Evolutionary conservation across 2,888 invertebrate species (phyloP).

Genomic region (Nomada ruficornis): DNA sequence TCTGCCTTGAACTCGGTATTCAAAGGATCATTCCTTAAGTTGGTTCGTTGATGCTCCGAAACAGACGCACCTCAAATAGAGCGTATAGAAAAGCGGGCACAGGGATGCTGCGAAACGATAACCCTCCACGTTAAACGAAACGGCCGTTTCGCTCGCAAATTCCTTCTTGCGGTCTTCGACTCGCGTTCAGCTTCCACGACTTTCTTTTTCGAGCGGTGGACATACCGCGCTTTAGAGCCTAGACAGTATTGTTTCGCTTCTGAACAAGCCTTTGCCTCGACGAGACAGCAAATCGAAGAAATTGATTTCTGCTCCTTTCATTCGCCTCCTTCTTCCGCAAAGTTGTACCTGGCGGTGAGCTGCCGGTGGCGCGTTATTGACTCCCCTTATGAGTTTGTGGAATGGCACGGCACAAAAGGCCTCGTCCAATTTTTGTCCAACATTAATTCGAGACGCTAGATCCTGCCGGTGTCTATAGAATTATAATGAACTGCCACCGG

Average conservation of each 20-base stretch:
- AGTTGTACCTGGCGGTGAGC: background rate
- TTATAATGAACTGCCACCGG: background rate
- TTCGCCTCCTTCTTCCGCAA: too few relatives aligned
- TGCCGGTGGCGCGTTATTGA: slow-evolving; percentile 4
- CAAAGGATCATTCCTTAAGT: background rate
- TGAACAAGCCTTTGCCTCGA: background rate
- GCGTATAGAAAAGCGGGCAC: background rate
- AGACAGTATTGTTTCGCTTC: background rate
- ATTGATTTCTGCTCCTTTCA: slow-evolving; percentile 10
- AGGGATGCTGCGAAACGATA: background rate
- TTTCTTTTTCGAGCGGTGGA: background rate
- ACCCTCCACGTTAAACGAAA: background rate
- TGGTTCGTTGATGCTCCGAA: background rate
- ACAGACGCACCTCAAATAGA: background rate
- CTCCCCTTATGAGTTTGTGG: background rate
- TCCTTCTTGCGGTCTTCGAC: background rate
- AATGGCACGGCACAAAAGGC: too few relatives aligned
- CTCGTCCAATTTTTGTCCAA: background rate
- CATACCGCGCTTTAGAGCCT: too few relatives aligned
- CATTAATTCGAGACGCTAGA: background rate
- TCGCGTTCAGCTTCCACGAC: too few relatives aligned
- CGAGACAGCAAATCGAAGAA: background rate
- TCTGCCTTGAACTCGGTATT: background rate
- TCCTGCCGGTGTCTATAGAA: background rate
- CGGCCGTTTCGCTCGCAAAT: background rate